A percentile compares a stretch with the other conserved stretches of the same genome.
Evolutionary conservation across 2,888 invertebrate genomes (phyloP).

Genomic region (Cosmia pyralina): DNA sequence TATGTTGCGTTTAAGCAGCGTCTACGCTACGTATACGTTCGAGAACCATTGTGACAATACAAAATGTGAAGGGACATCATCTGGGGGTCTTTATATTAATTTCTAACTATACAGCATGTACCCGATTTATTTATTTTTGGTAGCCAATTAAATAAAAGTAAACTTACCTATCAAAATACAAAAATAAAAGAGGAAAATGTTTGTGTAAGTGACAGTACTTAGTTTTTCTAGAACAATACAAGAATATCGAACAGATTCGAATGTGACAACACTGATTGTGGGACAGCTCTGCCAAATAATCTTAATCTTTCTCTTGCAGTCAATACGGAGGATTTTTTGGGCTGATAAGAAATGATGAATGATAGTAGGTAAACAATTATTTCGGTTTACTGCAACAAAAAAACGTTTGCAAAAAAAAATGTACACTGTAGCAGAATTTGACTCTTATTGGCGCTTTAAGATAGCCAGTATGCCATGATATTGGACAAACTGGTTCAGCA

Average conservation of each 20-base stretch:
- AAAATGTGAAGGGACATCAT: no score
- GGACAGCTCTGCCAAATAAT: constrained; percentile 28
- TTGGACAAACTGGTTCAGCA: background rate
- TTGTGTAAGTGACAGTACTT: background rate
- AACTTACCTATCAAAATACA: background rate
- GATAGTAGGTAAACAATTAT: background rate
- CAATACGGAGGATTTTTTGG: constrained; percentile 2
- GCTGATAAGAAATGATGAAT: constrained; percentile 37
- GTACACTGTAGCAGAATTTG: background rate
- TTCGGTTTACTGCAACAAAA: background rate
- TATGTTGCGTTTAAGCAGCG: background rate
- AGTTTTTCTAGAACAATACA: constrained; percentile 15
- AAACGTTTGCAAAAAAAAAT: background rate
- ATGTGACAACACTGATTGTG: constrained; percentile 23
- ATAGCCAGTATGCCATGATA: background rate
- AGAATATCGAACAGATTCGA: background rate
- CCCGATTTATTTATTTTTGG: background rate
- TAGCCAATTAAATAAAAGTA: background rate
- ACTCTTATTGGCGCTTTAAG: background rate
- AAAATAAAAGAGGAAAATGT: background rate
- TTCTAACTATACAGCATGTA: no score
- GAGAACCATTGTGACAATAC: no score
- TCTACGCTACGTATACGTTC: background rate
- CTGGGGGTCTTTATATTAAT: no score
- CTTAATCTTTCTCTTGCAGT: constrained; percentile 15